Percentiles rank a stretch among this genome's conserved stretches.
These are phyloP conservation scores for Loxodonta africana DNA, from an alignment of 2,113 vertebrate genomes.

Conservation along the genomic window DNA sequence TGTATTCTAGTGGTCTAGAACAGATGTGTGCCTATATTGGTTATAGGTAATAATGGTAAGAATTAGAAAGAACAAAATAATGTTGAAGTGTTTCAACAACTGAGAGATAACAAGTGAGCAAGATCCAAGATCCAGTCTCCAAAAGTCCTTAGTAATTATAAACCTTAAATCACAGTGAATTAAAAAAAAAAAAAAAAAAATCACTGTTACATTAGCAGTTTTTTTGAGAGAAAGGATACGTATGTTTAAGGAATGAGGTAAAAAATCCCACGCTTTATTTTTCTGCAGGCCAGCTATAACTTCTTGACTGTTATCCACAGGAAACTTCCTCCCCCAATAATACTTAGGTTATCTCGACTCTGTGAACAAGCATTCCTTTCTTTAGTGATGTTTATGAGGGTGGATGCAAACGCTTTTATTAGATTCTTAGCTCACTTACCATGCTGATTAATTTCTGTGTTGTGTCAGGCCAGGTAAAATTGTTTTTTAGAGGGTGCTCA, in stretches of 20 bases:
- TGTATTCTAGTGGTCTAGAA: background rate
- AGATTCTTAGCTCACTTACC: conserved; percentile 43
- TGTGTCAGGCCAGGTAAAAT: conserved; percentile 50
- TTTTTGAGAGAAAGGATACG: background rate
- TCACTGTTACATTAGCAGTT: background rate
- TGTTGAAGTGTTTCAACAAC: background rate
- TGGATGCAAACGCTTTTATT: conserved; percentile 1
- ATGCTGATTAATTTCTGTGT: conserved; percentile 70
- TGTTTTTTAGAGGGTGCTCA: conserved; percentile 31
- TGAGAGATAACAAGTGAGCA: background rate
- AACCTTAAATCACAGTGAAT: background rate
- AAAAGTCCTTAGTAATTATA: background rate
- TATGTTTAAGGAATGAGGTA: background rate
- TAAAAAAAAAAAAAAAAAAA: background rate
- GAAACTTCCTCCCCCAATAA: background rate
- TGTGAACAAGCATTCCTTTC: background rate
- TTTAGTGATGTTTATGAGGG: conserved; percentile 18
- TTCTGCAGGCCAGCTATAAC: background rate
- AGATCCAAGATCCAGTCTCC: background rate
- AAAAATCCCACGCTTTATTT: background rate
- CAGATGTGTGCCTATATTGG: background rate
- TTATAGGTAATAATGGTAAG: background rate
- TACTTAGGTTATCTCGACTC: background rate
- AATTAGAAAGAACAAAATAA: background rate
- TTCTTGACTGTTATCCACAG: background rate